Percentiles rank a stretch among this genome's conserved stretches.
phyloP scores from a whole-genome alignment of 2,797 vertebrate genomes.

The Rhyacichthys aspro region DNA sequence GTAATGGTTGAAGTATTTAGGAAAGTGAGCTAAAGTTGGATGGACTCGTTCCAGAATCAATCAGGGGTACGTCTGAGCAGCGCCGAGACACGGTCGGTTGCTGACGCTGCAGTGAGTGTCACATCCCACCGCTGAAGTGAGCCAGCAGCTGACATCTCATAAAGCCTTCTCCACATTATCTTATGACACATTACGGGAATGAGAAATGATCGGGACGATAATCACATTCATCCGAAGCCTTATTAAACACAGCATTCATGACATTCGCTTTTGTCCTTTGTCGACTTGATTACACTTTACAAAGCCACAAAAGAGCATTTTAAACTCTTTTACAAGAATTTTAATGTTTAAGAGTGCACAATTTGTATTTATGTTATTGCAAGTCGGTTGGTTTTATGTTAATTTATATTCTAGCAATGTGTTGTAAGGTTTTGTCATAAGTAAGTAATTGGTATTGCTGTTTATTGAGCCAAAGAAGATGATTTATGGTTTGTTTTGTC shows the following conservation, averaged over 20 bases:
- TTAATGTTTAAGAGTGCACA: too few relatives aligned
- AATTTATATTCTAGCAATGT: too few relatives aligned
- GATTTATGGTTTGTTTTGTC: too few relatives aligned
- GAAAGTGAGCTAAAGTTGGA: conserved; percentile 29
- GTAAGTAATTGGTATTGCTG: too few relatives aligned
- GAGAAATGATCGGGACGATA: neutral
- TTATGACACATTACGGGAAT: conserved; percentile 11
- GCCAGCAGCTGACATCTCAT: conserved; percentile 17
- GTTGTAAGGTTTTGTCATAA: too few relatives aligned
- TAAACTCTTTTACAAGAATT: neutral
- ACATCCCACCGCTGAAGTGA: conserved; percentile 23
- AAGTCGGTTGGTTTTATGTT: too few relatives aligned
- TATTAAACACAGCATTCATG: neutral
- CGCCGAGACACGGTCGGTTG: conserved; percentile 55
- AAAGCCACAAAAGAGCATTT: neutral
- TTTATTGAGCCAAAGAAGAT: too few relatives aligned
- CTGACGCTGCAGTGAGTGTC: conserved; percentile 46
- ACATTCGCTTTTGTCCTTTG: neutral
- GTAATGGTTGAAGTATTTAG: conserved; percentile 20
- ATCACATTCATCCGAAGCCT: conserved; percentile 4
- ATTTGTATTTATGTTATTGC: neutral
- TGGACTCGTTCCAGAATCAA: conserved; percentile 59
- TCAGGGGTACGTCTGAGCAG: conserved; percentile 50
- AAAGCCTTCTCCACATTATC: conserved; percentile 27
- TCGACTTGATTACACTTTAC: neutral